Base-by-base conservation (phyloP, 2,797 vertebrate genomes). In the Sarcophilus harrisii region DNA sequence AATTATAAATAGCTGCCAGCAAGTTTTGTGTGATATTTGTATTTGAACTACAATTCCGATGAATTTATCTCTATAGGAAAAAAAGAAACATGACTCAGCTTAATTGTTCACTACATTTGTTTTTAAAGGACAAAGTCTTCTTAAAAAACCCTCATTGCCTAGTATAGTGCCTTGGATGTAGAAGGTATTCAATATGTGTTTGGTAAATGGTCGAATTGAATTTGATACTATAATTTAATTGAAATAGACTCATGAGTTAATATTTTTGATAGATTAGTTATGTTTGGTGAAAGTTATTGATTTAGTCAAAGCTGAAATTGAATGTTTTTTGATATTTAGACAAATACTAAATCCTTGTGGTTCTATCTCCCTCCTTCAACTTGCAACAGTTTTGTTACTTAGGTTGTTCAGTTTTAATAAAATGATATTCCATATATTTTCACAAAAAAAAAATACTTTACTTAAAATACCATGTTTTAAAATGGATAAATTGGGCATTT, bases 301-400 rank as follows among this genome's bases (percentile, higher is more conserved):
- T 96, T 97, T 94, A 21, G 91, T 94, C 28, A 90, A 92, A 45
- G 91, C 66, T 91, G 59, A 96, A 95, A 58, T 2, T 90, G 30
- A 97, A 54, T 32, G 28, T 29, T 57, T 57, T 30, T 73, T 55
- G 38, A 14, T 62, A 57, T 57, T 6, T 73, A 27, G 57, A 57
- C 18, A 57, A 92, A 90, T 27, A 92, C 91, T 18, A 97, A 87
- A 58, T 97, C 94, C 94, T 3, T 16, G 58, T 58, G 93, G 24
- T 14, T 1, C 14, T 66, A 13, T 5, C 2, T n/a, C 55, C 13
- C 29, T 38, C 8, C 29, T 32, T 93, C 21, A 32, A 49, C 89
- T 96, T 93, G 73, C 58, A 95, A 93, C 3, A 95, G n/a, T 91
- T 95, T 96, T 49, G 92, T 94, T 92, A 30, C 16, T 60, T 89